Conservation (phyloP, 2,888 invertebrate genomes). For the Tinea trinotella region DNA sequence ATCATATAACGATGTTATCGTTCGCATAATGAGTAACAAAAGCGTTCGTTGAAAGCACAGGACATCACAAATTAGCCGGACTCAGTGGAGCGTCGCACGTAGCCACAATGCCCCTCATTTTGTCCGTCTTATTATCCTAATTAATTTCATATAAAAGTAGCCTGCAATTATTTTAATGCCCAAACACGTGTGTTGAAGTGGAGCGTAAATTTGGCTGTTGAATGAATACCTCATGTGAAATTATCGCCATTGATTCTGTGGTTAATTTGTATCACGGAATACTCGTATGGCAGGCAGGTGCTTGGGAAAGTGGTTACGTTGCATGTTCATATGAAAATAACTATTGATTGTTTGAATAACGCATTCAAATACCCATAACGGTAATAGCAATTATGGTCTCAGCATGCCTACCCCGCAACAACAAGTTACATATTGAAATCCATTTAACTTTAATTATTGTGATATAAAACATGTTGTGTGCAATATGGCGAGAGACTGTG, state of each 20-base stretch:
- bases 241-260: constrained; percentile 70
- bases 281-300: constrained; percentile 38
- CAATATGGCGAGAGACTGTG: constrained; percentile 7
- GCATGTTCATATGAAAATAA: background rate
- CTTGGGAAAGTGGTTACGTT: constrained; percentile 20
- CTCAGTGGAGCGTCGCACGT: constrained; percentile 47
- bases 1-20: background rate
- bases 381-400: background rate
- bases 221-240: constrained; percentile 43
- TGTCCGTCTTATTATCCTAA: constrained; percentile 58
- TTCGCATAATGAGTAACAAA: background rate
- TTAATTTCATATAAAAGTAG: constrained; percentile 65
- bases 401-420: background rate
- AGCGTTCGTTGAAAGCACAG: constrained; percentile 30
- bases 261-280: constrained; percentile 36
- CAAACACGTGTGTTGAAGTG: constrained; percentile 28
- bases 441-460: background rate
- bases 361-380: background rate
- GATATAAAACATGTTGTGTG: constrained; percentile 1
- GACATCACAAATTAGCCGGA: constrained; percentile 63
- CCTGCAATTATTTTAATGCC: constrained; percentile 49
- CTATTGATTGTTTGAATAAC: background rate
- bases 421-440: background rate
- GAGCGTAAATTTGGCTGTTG: constrained; percentile 44
- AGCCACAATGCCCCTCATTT: constrained; percentile 48